Evolutionary conservation across 2,113 vertebrate species (phyloP).

Genomic region (Takifugu flavidus): DNA sequence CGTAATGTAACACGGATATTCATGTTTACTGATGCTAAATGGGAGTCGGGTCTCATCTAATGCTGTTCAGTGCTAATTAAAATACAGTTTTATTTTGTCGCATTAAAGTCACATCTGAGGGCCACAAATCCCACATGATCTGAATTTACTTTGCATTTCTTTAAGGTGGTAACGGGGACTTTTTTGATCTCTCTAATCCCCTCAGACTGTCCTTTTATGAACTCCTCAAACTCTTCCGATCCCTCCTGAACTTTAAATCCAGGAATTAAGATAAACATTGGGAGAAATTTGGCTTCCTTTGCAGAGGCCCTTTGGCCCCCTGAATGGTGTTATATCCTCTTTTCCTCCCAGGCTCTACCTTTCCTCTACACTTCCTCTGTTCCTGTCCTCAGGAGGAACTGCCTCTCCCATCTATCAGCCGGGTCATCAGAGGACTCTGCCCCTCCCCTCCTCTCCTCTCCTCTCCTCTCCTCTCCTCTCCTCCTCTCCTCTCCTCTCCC

Average conservation of each 20-base stretch:
- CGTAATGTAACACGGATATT: too few species aligned
- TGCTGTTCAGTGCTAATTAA: too few species aligned
- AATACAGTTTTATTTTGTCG: too few species aligned
- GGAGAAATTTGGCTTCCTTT: slow-evolving; percentile 26
- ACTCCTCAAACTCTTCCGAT: slow-evolving; percentile 27
- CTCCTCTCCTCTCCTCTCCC: too few species aligned
- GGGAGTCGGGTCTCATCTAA: too few species aligned
- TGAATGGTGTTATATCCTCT: slow-evolving; percentile 29
- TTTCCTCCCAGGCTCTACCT: slow-evolving; percentile 20
- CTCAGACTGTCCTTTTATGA: slow-evolving; percentile 46
- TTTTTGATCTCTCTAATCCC: slow-evolving; percentile 48
- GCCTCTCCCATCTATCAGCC: slow-evolving; percentile 7
- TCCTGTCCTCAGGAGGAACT: slow-evolving; percentile 15
- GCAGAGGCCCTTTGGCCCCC: slow-evolving; percentile 6
- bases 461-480: too few species aligned
- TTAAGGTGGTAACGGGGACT: slow-evolving; percentile 26
- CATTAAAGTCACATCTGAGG: too few species aligned
- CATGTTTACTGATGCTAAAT: too few species aligned
- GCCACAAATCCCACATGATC: slow-evolving; percentile 22
- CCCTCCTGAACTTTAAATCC: slow-evolving; percentile 45
- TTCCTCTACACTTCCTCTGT: neutral
- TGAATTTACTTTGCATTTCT: slow-evolving; percentile 17
- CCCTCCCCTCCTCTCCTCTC: neutral
- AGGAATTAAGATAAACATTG: slow-evolving; percentile 42
- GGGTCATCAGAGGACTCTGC: slow-evolving; percentile 20